Conservation (phyloP, 2,888 invertebrate species). For the Andrena marginata region DNA sequence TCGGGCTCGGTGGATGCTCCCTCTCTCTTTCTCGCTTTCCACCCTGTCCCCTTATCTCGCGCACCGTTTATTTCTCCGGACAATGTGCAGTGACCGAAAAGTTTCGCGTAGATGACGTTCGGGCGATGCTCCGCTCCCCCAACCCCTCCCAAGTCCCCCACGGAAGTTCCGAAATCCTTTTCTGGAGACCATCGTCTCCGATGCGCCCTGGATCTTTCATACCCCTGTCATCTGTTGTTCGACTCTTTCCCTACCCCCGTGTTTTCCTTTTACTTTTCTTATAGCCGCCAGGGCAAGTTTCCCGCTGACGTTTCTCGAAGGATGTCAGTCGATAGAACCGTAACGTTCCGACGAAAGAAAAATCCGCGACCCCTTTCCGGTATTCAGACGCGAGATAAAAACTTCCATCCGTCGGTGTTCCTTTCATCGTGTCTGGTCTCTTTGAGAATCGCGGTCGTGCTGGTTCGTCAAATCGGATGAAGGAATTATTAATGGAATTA, state of each 20-base stretch:
- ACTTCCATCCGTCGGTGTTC: slow-evolving; percentile 18
- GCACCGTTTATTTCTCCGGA: slow-evolving; percentile 55
- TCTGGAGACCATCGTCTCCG: slow-evolving; percentile 18
- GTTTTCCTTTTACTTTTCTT: neutral
- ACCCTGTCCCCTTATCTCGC: slow-evolving; percentile 48
- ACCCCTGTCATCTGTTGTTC: slow-evolving; percentile 1
- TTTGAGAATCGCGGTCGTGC: slow-evolving; percentile 54
- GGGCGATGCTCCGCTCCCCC: slow-evolving; percentile 22
- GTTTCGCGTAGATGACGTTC: slow-evolving; percentile 65
- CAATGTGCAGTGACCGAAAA: slow-evolving; percentile 72
- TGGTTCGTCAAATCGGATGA: slow-evolving; percentile 68
- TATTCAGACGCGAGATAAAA: slow-evolving; percentile 30
- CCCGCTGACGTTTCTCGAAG: neutral
- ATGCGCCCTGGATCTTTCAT: slow-evolving; percentile 25
- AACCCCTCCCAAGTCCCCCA: slow-evolving; percentile 13
- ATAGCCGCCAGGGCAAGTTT: neutral
- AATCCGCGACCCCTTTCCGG: slow-evolving; percentile 6
- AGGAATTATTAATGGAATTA: slow-evolving; percentile 74
- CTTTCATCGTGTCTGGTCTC: slow-evolving; percentile 14
- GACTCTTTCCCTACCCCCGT: neutral
- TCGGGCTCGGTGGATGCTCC: slow-evolving; percentile 50
- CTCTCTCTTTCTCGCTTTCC: slow-evolving; percentile 18
- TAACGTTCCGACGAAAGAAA: slow-evolving; percentile 6
- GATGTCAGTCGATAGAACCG: neutral
- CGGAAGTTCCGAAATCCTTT: slow-evolving; percentile 43